These are phyloP conservation scores for Noturus placidus DNA, from an alignment of 2,113 vertebrate species.

Conservation along the genomic window DNA sequence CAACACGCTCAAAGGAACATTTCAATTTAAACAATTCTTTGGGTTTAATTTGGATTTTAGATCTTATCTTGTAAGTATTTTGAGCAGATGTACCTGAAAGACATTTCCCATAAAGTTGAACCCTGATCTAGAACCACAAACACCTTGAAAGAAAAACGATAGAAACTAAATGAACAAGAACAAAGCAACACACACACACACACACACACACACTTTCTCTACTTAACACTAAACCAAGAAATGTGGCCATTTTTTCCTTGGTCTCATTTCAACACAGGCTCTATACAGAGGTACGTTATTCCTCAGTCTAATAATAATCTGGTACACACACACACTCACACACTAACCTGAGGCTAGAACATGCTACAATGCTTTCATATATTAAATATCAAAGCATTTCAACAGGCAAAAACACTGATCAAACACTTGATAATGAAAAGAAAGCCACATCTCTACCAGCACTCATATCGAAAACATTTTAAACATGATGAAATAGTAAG, in stretches of 20 bases:
- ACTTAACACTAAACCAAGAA: not conserved
- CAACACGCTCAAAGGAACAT: not conserved
- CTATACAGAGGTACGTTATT: too few species aligned
- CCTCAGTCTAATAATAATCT: not conserved
- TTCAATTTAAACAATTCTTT: not conserved
- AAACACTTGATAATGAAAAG: too few species aligned
- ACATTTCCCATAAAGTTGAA: too few species aligned
- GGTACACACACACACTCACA: not conserved
- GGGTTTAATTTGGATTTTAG: not conserved
- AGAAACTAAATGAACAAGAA: not conserved
- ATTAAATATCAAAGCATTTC: not conserved
- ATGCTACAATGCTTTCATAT: not conserved
- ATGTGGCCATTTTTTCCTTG: conserved; percentile 3
- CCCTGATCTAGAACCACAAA: not conserved
- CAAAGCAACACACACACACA: not conserved
- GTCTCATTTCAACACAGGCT: not conserved
- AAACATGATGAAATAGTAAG: not conserved
- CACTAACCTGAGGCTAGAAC: conserved; percentile 1
- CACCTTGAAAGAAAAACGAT: not conserved
- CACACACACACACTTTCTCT: not conserved
- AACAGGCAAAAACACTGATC: not conserved
- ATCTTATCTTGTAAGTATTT: not conserved
- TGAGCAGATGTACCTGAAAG: too few species aligned
- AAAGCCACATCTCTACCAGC: not conserved
- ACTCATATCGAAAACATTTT: not conserved